Conservation (phyloP, 2,797 vertebrate species). For the Oryzias sinensis region DNA sequence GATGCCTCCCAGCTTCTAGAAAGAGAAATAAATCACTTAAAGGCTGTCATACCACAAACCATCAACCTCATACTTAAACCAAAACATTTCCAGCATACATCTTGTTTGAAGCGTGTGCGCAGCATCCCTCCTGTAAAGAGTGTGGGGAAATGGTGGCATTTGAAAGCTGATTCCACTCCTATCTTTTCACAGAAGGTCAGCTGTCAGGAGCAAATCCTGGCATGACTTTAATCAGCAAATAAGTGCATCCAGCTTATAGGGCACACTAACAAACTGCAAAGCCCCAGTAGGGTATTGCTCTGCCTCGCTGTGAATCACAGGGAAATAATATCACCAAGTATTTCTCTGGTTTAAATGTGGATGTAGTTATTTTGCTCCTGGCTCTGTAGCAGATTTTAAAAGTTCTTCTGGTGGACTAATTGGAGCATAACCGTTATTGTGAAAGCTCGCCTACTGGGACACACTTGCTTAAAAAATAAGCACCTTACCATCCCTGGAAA, state of each 20-base stretch:
- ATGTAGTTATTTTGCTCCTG: slow-evolving; percentile 63
- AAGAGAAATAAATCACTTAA: slow-evolving; percentile 75
- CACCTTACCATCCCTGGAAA: slow-evolving; percentile 65
- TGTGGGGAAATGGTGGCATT: slow-evolving; percentile 26
- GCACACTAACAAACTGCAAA: slow-evolving; percentile 40
- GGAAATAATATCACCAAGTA: slow-evolving; percentile 44
- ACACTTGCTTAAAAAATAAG: slow-evolving; percentile 64
- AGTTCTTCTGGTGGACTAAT: slow-evolving; percentile 63
- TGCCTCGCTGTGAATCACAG: slow-evolving; percentile 47
- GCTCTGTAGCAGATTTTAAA: slow-evolving; percentile 54
- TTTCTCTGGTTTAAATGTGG: slow-evolving; percentile 47
- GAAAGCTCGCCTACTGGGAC: slow-evolving; percentile 61
- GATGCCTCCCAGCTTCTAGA: slow-evolving; percentile 79
- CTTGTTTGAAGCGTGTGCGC: slow-evolving; percentile 11
- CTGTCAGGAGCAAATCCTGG: slow-evolving; percentile 54
- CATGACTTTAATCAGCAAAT: slow-evolving; percentile 69
- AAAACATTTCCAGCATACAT: slow-evolving; percentile 46
- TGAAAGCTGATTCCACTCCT: slow-evolving; percentile 54
- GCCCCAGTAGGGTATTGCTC: slow-evolving; percentile 33
- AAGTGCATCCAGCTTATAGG: slow-evolving; percentile 63
- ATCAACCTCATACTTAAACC: slow-evolving; percentile 46
- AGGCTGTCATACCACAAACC: slow-evolving; percentile 29
- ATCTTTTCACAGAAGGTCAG: slow-evolving; percentile 52
- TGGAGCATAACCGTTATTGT: slow-evolving; percentile 56
- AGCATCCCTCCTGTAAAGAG: slow-evolving; percentile 36